Percentiles rank a stretch among this genome's conserved stretches.
Evolutionary conservation across 2,113 vertebrate genomes (phyloP).

Genomic region (Carassius carassius): DNA sequence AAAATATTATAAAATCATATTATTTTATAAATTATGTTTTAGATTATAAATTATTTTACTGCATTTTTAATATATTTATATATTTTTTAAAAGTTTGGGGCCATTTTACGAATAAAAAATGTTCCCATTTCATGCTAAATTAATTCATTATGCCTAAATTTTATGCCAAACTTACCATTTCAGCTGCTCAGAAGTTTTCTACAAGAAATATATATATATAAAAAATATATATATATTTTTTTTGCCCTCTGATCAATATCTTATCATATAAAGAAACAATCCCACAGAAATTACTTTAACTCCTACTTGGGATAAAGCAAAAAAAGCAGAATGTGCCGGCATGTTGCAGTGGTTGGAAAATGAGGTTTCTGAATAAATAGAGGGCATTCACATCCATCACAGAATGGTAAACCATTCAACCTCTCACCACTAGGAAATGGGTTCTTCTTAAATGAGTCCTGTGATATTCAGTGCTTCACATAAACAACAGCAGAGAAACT

Average conservation of each 20-base stretch:
- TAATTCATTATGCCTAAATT: neutral
- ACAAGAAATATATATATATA: neutral
- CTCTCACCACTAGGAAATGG: slow-evolving; percentile 26
- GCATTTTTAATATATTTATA: neutral
- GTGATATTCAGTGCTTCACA: slow-evolving; percentile 11
- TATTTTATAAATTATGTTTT: neutral
- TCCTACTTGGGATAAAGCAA: slow-evolving; percentile 22
- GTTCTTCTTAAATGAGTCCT: neutral
- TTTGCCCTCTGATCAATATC: slow-evolving; percentile 21
- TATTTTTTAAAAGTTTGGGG: neutral
- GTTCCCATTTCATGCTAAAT: neutral
- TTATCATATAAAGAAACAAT: slow-evolving; percentile 8
- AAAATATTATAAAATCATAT: neutral
- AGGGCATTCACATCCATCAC: slow-evolving; percentile 19
- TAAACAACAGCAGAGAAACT: neutral
- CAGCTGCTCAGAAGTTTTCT: neutral
- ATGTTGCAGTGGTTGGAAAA: slow-evolving; percentile 37
- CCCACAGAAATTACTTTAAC: neutral
- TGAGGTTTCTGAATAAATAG: slow-evolving; percentile 28
- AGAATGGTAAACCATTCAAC: slow-evolving; percentile 20
- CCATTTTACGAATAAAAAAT: neutral
- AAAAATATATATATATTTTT: too few relatives aligned
- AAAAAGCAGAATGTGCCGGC: slow-evolving; percentile 2
- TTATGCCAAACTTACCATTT: neutral
- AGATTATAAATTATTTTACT: neutral